These are phyloP conservation scores for Drosophila emarginata DNA, from an alignment of 2,888 invertebrate genomes.

Conservation along the genomic window DNA sequence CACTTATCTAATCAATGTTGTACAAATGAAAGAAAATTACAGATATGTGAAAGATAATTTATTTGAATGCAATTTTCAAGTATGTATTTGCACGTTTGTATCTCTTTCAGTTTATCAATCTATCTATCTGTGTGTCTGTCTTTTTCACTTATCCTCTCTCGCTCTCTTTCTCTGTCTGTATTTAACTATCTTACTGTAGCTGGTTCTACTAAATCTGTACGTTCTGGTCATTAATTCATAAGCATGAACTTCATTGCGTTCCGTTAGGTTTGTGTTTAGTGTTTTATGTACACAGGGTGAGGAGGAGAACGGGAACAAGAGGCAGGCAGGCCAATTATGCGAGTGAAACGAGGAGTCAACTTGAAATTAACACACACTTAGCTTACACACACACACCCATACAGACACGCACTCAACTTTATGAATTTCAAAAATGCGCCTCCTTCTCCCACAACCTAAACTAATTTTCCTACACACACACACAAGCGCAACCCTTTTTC, in stretches of 20 bases:
- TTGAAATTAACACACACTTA: slow-evolving; percentile 73
- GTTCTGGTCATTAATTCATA: slow-evolving; percentile 69
- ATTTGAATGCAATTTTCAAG: slow-evolving; percentile 28
- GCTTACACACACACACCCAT: slow-evolving; percentile 14
- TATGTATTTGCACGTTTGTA: neutral
- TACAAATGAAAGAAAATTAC: slow-evolving; percentile 39
- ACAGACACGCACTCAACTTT: slow-evolving; percentile 43
- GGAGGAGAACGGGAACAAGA: neutral
- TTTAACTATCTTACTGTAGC: neutral
- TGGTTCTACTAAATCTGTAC: slow-evolving; percentile 34
- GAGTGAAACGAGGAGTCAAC: slow-evolving; percentile 68
- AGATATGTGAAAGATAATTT: slow-evolving; percentile 36
- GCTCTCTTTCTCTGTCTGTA: neutral
- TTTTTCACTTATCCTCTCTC: neutral
- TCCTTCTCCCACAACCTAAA: slow-evolving; percentile 51
- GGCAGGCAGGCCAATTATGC: slow-evolving; percentile 68
- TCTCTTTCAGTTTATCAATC: neutral
- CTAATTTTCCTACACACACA: slow-evolving; percentile 58
- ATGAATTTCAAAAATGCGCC: slow-evolving; percentile 72
- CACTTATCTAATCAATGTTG: slow-evolving; percentile 17
- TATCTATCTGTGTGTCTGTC: neutral
- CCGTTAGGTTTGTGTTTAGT: slow-evolving; percentile 47
- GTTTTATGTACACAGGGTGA: slow-evolving; percentile 27
- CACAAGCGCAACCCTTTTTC: slow-evolving; percentile 13
- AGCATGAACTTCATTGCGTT: slow-evolving; percentile 71